phyloP scores from a whole-genome alignment of 2,113 vertebrate species.

The Pachycephala philippinensis region DNA sequence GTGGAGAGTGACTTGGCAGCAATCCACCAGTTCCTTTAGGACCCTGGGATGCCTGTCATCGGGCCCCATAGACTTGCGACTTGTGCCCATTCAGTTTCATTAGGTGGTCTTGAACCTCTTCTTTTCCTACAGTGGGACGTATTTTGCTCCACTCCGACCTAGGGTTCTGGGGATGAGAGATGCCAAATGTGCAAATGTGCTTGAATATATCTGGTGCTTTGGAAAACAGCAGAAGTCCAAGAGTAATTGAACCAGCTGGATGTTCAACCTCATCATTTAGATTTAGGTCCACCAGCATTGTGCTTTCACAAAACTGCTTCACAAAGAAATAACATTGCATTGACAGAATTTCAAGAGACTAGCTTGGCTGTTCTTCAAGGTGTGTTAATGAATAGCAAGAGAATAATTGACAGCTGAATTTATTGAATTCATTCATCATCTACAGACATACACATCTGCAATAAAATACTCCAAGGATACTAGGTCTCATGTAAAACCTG shows the following conservation, averaged over 20 bases:
- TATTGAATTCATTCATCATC: background rate
- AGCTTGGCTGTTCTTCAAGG: background rate
- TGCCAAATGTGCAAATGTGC: background rate
- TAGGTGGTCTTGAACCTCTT: background rate
- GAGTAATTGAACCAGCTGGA: background rate
- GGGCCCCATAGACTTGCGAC: too few relatives aligned
- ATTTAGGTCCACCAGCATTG: background rate
- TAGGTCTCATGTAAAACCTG: background rate
- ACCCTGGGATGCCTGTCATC: background rate
- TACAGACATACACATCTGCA: background rate
- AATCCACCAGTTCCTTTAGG: background rate
- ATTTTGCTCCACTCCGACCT: rapidly evolving
- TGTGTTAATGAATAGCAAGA: background rate
- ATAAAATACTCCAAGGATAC: background rate
- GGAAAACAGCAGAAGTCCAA: background rate
- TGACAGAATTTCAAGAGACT: background rate
- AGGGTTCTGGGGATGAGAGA: background rate
- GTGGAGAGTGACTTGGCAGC: background rate
- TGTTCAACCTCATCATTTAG: background rate
- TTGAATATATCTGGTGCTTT: background rate
- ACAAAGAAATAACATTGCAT: background rate
- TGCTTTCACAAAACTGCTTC: background rate
- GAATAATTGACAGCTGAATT: background rate
- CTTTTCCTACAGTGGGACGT: background rate
- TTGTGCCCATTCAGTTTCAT: background rate